Base-by-base conservation (phyloP, 2,113 vertebrate species). In the Syngnathus scovelli region DNA sequence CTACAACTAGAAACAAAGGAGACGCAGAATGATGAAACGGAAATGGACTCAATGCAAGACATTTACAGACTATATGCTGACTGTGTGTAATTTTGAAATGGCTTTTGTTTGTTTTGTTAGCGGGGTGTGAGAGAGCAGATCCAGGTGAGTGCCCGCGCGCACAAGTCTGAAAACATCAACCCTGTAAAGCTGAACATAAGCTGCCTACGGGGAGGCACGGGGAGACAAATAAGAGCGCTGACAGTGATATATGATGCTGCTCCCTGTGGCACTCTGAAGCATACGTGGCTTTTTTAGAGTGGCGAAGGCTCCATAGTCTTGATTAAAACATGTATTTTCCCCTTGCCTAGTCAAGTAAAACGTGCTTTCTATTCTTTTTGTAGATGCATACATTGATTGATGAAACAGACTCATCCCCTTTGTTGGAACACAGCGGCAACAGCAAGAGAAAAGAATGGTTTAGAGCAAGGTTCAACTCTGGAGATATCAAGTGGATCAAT, bases 231-330 rank as follows among this genome's bases (percentile, higher is more conserved):
- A 91, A 90, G 86, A 90, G 81, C 81, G 72, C 71, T 78, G 90
- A 91, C 90, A 89, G 80, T 91, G 90, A 92, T 90, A 85, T 86
- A 92, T 91, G 88, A 83, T 64, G 79, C 81, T 76, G 73, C 72
- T 72, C 80, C 71, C 76, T 75, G 74, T 69, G 69, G 73, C 72
- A 72, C 77, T 72, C 71, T 83, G 76, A 78, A 77, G 80, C 81
- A 82, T 82, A 73, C 71, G 61, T 65, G 67, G 41, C 58, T 68
- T 61, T 63, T 72, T 87, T 60, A 61, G 46, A 83, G 73, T 64
- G 2, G 21, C 56, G 59, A 66, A 56, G 72, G 69, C 68, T 56
- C 55, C 27, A 13, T 23, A 41, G 55, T 67, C 36, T 18, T n/a
- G 39, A 64, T 63, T 60, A 23, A 72, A 74, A 70, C 60, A 61